Percentiles rank a stretch among this genome's conserved stretches.
Evolutionary conservation across 2,113 vertebrate genomes (phyloP).

Genomic region (Mirounga angustirostris): DNA sequence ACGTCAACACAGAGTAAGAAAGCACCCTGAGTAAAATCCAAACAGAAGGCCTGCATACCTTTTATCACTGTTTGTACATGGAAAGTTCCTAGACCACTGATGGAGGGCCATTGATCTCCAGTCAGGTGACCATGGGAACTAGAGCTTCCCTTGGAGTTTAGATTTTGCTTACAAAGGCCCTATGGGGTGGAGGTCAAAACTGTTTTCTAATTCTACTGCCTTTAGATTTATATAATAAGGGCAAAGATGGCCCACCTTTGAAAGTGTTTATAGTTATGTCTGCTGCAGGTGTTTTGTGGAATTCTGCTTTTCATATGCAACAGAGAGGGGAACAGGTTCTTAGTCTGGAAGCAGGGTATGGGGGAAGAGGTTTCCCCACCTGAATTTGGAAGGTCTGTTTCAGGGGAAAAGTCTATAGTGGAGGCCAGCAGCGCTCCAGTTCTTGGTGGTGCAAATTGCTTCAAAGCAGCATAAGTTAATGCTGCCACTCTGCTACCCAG

Average conservation of each 20-base stretch:
- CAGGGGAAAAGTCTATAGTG: neutral
- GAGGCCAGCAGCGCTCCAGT: neutral
- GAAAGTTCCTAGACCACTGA: neutral
- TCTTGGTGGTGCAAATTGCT: neutral
- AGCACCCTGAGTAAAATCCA: neutral
- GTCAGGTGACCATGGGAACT: neutral
- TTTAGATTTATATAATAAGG: neutral
- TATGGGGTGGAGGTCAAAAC: neutral
- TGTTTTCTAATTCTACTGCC: conserved; percentile 22
- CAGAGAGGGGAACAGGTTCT: neutral
- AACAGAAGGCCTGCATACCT: neutral
- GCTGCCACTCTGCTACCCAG: neutral
- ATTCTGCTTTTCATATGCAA: neutral
- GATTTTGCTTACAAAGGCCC: neutral
- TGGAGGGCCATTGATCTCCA: neutral
- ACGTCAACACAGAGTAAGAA: neutral
- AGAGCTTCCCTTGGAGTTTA: neutral
- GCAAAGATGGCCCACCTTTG: neutral
- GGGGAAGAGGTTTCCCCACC: neutral
- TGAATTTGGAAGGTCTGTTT: conserved; percentile 18
- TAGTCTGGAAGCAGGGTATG: neutral
- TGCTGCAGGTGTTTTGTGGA: conserved; percentile 14
- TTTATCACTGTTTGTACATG: neutral
- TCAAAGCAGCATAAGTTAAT: neutral
- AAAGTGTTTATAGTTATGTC: neutral